These are phyloP conservation scores for Ectropis crepuscularia DNA, from an alignment of 2,888 invertebrate species.

Conservation along the genomic window DNA sequence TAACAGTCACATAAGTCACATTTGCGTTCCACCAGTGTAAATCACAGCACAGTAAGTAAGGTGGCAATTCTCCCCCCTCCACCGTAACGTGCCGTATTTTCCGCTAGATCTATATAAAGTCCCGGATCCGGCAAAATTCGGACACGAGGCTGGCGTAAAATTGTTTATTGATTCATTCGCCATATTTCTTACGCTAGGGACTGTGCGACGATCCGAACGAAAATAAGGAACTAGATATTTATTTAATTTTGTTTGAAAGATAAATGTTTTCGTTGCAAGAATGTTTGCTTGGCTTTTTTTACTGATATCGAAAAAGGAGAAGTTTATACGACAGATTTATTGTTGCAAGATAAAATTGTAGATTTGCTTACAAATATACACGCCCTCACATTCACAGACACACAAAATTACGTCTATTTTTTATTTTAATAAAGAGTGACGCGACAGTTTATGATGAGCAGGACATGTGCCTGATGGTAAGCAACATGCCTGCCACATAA, in stretches of 20 bases:
- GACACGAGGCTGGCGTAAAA: conserved; percentile 72
- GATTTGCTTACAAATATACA: too few relatives aligned
- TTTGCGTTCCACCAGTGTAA: not conserved
- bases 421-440: too few relatives aligned
- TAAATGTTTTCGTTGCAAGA: too few relatives aligned
- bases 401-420: too few relatives aligned
- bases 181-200: conserved; percentile 18
- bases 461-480: too few relatives aligned
- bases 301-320: too few relatives aligned
- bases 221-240: conserved; percentile 20
- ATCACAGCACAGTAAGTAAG: not conserved
- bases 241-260: not conserved
- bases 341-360: too few relatives aligned
- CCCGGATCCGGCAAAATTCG: conserved; percentile 62
- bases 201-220: conserved; percentile 18
- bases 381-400: too few relatives aligned
- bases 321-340: too few relatives aligned
- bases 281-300: too few relatives aligned
- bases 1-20: not conserved
- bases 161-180: conserved; percentile 78
- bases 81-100: conserved; percentile 63
- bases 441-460: too few relatives aligned
- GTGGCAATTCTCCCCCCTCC: conserved; percentile 7
- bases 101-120: conserved; percentile 75
- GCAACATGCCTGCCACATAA: too few relatives aligned